Percentiles rank a stretch among this genome's conserved stretches.
Evolutionary conservation across 1,140 invertebrate genomes (phyloP).

Genomic region (Drosophila ambigua): DNA sequence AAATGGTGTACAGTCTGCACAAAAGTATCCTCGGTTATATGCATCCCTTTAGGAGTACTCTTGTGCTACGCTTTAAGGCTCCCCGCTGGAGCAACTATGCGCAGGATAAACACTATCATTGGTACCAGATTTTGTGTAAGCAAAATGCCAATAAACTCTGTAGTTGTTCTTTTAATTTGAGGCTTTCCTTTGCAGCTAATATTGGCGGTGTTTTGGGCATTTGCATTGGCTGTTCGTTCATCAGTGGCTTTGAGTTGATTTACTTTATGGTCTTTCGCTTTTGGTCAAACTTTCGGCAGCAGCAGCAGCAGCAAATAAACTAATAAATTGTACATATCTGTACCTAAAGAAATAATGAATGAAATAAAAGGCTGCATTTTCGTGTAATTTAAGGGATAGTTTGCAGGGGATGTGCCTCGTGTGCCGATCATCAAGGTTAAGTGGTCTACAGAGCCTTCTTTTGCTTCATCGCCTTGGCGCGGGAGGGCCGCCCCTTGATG

Average conservation of each 20-base stretch:
- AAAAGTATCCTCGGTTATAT: conserved; percentile 30
- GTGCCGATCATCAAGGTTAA: conserved; percentile 70
- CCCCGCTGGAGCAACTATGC: conserved; percentile 16
- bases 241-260: conserved; percentile 66
- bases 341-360: conserved; percentile 31
- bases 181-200: conserved; percentile 34
- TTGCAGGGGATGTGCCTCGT: conserved; percentile 13
- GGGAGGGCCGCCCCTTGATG: conserved; percentile 33
- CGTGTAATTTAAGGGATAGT: background rate
- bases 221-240: conserved; percentile 70
- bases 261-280: conserved; percentile 65
- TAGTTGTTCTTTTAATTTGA: background rate
- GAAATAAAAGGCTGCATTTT: conserved; percentile 12
- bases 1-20: conserved; percentile 18
- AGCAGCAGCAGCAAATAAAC: conserved; percentile 31
- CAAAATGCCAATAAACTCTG: conserved; percentile 3
- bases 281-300: conserved; percentile 51
- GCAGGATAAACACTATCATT: conserved; percentile 27
- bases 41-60: conserved; percentile 39
- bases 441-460: conserved; percentile 46
- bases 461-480: conserved; percentile 38
- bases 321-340: conserved; percentile 54
- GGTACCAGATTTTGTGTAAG: conserved; percentile 51
- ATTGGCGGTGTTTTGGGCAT: conserved; percentile 63
- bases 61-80: conserved; percentile 18